phyloP scores from a whole-genome alignment of 2,797 vertebrate species.

The Naso thynnoides region DNA sequence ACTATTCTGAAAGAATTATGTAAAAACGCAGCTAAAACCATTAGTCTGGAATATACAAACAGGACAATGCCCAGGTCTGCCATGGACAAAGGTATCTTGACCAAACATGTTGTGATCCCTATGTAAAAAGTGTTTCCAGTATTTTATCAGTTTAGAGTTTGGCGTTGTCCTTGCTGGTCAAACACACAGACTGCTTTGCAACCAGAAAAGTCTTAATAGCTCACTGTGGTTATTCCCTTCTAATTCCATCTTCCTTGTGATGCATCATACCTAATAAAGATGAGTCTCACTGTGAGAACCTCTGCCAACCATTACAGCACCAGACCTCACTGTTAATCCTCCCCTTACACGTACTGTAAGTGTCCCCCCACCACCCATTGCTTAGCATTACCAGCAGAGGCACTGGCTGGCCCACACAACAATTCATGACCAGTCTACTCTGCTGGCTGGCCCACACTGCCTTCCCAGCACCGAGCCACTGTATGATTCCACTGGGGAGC shows the following conservation, averaged over 20 bases:
- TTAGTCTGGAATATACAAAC: no score
- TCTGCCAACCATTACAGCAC: slow-evolving; percentile 73
- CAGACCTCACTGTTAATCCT: slow-evolving; percentile 66
- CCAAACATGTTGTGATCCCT: background rate
- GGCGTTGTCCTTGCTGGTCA: slow-evolving; percentile 7
- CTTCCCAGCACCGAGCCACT: slow-evolving; percentile 79
- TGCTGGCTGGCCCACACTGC: slow-evolving; percentile 67
- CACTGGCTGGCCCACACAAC: slow-evolving; percentile 71
- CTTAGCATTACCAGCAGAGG: slow-evolving; percentile 64
- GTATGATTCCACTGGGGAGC: slow-evolving; percentile 67
- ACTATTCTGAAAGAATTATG: no score
- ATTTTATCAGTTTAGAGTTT: background rate
- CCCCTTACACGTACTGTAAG: slow-evolving; percentile 62
- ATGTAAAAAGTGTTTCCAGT: slow-evolving; percentile 14
- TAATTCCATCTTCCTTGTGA: slow-evolving; percentile 24
- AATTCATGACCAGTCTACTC: slow-evolving; percentile 52
- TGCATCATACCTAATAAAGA: slow-evolving; percentile 60
- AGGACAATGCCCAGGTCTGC: no score
- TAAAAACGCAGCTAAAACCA: no score
- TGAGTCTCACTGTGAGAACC: slow-evolving; percentile 39
- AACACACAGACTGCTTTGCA: slow-evolving; percentile 10
- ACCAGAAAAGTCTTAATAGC: slow-evolving; percentile 32
- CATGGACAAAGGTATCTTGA: background rate
- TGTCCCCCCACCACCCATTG: slow-evolving; percentile 67
- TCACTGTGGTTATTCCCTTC: slow-evolving; percentile 34